Percentiles rank a stretch among this genome's conserved stretches.
These are phyloP conservation scores for Origma solitaria DNA, from an alignment of 2,113 vertebrate species.

Conservation along the genomic window DNA sequence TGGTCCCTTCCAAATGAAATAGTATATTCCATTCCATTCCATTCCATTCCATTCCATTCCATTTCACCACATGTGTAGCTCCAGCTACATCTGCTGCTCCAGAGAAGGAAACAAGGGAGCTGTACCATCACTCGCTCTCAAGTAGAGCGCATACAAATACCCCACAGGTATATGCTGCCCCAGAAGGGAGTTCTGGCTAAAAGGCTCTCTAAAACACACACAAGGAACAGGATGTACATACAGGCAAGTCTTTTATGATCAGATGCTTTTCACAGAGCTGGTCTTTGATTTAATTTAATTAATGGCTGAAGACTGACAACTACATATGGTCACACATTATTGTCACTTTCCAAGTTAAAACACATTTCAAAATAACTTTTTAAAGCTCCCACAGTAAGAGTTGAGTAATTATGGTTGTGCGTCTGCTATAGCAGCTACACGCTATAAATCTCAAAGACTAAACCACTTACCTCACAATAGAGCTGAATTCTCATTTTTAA, in stretches of 20 bases:
- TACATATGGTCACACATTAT: fast-evolving
- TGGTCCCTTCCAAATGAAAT: not conserved
- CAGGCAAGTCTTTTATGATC: not conserved
- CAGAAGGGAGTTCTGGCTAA: not conserved
- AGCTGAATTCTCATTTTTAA: not conserved
- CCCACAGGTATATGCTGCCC: not conserved
- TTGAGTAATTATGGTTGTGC: not conserved
- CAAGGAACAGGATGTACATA: not conserved
- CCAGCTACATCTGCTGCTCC: not conserved
- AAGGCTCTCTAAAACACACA: not conserved
- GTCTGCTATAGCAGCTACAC: not conserved
- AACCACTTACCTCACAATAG: not conserved
- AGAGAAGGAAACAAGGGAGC: not conserved
- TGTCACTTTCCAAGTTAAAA: not conserved
- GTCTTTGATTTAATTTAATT: not conserved
- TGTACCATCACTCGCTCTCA: not conserved
- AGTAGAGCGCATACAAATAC: not conserved
- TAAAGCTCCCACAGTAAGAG: not conserved
- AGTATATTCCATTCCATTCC: too few relatives aligned
- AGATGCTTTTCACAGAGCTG: not conserved
- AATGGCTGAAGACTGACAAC: not conserved
- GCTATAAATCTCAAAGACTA: not conserved
- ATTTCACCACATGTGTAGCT: not conserved
- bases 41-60: not conserved
- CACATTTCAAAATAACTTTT: not conserved